Evolutionary conservation across 2,113 vertebrate genomes (phyloP), one percentile per base, ranked within the genome.

Genomic region (Pseudorhombus dupliciocellatus): DNA sequence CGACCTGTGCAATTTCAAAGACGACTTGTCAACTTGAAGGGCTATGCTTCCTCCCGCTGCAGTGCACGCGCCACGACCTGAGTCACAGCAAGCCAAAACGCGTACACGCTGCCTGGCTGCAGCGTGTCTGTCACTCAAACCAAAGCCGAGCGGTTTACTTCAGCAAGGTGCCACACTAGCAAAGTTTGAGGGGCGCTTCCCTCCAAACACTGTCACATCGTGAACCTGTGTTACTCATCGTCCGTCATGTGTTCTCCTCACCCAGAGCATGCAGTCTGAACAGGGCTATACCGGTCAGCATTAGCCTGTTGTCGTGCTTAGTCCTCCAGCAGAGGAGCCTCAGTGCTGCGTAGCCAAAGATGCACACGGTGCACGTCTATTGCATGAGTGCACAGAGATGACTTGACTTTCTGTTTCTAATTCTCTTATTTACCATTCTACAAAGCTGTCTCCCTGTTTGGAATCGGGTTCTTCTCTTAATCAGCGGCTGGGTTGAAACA

Each of bases 261-360:
- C 42, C 64, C 30, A 69, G 71, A 85, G 84, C 84, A 82, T 89
- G 86, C 80, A 44, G 66, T 85, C 72, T 74, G 64, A 83, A 80
- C 70, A 83, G 92, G 90, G 89, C 85, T 85, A 68, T 64, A 68
- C 69, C 70, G 24, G 30, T 73, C 80, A 70, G 80, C 83, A 80
- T 79, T 61, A 72, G 84, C 73, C 77, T 69, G 62, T 80, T 84
- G 46, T 73, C 28, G 67, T 60, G 59, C 56, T 63, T 11, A 64
- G 46, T 70, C 85, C 69, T 70, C 80, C 30, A 71, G n/a, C 85
- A 84, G 61, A 82, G 42, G 73, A 60, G 48, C 75, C 46, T 7
- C 77, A 51, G 81, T 62, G 80, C 75, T 77, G 80, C 80, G 73
- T 66, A 82, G 85, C 92, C 92, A 91, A 92, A 91, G 90, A 90